Evolutionary conservation across 1,140 invertebrate species (phyloP), one percentile per base, ranked within the genome.

Genomic region (Rhagoletis pomonella): DNA sequence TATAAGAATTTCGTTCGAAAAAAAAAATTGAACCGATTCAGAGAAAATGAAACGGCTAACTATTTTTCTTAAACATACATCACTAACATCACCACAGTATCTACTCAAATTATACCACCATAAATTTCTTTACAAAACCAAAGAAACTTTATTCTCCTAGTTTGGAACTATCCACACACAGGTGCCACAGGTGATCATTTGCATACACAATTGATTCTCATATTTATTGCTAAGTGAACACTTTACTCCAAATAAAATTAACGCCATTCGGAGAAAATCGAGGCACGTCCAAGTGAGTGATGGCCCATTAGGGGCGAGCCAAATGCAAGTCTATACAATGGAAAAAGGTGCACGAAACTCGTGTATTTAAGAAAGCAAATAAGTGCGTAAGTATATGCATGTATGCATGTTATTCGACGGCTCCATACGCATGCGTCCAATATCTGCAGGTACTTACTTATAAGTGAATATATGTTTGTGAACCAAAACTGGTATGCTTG

Each of bases 211-310:
- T 47, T 81, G 42, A 81, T 81, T n/a, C 73, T 44, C 73, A 55
- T 55, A 55, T 81, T 81, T 81, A 81, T 10, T 47, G 47, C 50
- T 55, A 81, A 81, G 44, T 12, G 73, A 58, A 81, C 47, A 50
- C 47, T 81, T 81, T 81, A 42, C 73, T 81, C 5, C 17, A 29
- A 55, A 81, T 81, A 81, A 81, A 81, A 55, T 81, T 55, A 81
- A 81, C 47, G n/a, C 44, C 73, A 77, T 29, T 0, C 3, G 50
- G 7, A 50, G 73, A 39, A 77, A 77, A 77, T 9, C 44, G 47
- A 77, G 47, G 73, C 73, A 81, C 47, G 73, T 81, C 47, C 47
- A 50, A 19, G 17, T 29, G 9, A 81, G 3, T 81, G 47, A 17
- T 67, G 47, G 73, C 47, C 47, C 17, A 55, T 81, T 81, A 55